A percentile compares a stretch with the other conserved stretches of the same genome.
Evolutionary conservation across 2,797 vertebrate species (phyloP).

Genomic region (Gallinago solitaria): DNA sequence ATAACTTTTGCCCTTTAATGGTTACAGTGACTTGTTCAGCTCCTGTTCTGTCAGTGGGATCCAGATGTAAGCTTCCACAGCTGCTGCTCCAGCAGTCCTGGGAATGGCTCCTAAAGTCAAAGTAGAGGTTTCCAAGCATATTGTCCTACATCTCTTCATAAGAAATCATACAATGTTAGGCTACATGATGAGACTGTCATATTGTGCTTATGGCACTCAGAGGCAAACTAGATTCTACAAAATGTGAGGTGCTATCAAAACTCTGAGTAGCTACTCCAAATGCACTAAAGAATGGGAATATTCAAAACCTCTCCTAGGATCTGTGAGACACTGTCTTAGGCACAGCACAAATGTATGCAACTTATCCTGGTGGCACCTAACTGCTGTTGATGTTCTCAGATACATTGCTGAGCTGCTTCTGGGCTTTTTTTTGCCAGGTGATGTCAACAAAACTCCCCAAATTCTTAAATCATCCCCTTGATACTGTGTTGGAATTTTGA

Average conservation of each 20-base stretch:
- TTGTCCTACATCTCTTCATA: not conserved
- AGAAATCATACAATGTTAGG: not conserved
- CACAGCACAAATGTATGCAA: not conserved
- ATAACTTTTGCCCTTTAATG: not conserved
- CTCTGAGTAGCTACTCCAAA: not conserved
- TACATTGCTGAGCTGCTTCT: not conserved
- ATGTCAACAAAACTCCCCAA: not conserved
- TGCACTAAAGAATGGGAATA: not conserved
- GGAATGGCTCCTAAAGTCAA: not conserved
- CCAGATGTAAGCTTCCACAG: not conserved
- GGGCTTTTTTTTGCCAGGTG: not conserved
- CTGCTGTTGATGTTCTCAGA: not conserved
- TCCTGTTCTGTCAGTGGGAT: not conserved
- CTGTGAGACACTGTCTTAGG: not conserved
- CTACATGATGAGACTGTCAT: not conserved
- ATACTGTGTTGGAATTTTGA: not conserved
- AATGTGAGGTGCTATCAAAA: not conserved
- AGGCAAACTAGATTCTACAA: not conserved
- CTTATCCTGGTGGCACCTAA: not conserved
- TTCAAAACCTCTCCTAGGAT: not conserved
- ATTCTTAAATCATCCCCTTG: not conserved
- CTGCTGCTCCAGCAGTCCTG: not conserved
- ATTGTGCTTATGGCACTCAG: not conserved
- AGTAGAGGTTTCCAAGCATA: not conserved
- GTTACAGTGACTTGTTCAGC: not conserved